Conservation (phyloP, 2,888 invertebrate species). For the Neelides folsomi region DNA sequence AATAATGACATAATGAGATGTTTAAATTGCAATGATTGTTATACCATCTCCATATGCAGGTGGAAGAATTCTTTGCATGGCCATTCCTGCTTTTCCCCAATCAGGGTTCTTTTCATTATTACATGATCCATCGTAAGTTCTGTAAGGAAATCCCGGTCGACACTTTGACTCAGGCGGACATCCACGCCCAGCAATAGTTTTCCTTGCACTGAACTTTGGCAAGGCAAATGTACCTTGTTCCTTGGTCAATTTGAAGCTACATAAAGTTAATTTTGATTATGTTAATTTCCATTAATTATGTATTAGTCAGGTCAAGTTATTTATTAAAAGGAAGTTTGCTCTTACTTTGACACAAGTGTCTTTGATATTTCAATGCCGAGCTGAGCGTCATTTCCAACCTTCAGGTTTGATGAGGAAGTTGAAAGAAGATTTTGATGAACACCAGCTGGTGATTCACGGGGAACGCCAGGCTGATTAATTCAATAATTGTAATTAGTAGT, state of each 20-base stretch:
- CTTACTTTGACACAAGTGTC: constrained; percentile 38
- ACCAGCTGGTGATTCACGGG: constrained; percentile 36
- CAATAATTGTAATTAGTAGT: neutral
- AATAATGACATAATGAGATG: too few relatives aligned
- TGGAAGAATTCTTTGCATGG: constrained; percentile 52
- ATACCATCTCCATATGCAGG: constrained; percentile 54
- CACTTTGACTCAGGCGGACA: constrained; percentile 29
- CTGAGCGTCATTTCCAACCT: constrained; percentile 37
- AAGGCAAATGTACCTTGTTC: constrained; percentile 32
- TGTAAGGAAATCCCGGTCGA: constrained; percentile 40
- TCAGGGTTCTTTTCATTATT: constrained; percentile 74
- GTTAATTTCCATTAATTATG: neutral
- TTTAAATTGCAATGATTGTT: neutral
- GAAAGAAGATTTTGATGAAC: constrained; percentile 38
- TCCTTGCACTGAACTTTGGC: constrained; percentile 27
- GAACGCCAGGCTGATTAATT: constrained; percentile 13
- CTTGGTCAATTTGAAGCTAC: constrained; percentile 26
- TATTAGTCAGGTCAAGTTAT: neutral
- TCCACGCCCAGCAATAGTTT: constrained; percentile 24
- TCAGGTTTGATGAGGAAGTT: constrained; percentile 36
- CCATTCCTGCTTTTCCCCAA: constrained; percentile 48
- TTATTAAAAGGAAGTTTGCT: constrained; percentile 5
- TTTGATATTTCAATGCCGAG: constrained; percentile 38
- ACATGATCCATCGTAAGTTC: constrained; percentile 81
- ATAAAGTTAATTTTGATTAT: neutral